Percentiles rank a stretch among this genome's conserved stretches.
phyloP scores from a whole-genome alignment of 1,140 invertebrate genomes.

The Sinonovacula constricta region DNA sequence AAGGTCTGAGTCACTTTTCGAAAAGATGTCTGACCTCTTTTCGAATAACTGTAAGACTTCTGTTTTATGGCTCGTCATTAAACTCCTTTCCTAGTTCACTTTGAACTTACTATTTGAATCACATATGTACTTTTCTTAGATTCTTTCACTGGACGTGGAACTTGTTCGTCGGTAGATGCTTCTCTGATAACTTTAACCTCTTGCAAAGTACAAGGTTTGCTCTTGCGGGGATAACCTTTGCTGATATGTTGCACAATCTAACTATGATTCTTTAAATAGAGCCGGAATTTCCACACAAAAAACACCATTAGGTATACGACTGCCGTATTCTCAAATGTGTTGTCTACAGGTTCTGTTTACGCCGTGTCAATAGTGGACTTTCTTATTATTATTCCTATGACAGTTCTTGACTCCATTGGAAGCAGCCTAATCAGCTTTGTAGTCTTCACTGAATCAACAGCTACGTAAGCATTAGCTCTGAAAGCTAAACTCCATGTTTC shows the following conservation, averaged over 20 bases:
- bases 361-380: background rate
- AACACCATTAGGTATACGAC: conserved; percentile 9
- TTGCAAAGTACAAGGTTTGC: conserved; percentile 2
- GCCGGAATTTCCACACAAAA: background rate
- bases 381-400: conserved; percentile 1
- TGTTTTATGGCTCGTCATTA: background rate
- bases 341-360: conserved; percentile 4
- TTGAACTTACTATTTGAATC: background rate
- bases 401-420: conserved; percentile 11
- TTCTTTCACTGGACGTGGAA: background rate
- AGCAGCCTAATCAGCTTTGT: background rate
- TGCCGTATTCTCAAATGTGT: background rate
- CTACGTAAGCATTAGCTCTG: background rate
- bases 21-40: conserved; percentile 1
- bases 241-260: conserved; percentile 11
- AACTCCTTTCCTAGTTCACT: background rate
- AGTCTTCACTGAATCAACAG: conserved; percentile 8
- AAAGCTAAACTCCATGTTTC: conserved; percentile 14
- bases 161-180: conserved; percentile 1
- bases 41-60: conserved; percentile 8
- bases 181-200: conserved; percentile 16
- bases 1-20: background rate
- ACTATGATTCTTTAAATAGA: background rate
- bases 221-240: background rate
- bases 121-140: background rate